Evolutionary conservation across 1,140 invertebrate genomes (phyloP).

Genomic region (Drosophila carrolli): DNA sequence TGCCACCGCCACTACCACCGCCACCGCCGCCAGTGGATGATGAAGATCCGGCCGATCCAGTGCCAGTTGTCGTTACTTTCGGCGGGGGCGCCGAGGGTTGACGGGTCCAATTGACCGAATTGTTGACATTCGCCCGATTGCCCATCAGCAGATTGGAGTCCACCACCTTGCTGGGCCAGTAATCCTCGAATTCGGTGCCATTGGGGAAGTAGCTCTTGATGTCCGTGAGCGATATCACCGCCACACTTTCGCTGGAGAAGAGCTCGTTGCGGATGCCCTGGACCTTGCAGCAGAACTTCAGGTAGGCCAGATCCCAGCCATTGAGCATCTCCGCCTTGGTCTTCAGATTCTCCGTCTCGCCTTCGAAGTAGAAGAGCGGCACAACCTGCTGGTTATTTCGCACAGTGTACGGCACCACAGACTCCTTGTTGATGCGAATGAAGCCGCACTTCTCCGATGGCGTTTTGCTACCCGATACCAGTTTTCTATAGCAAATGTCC

Average conservation of each 20-base stretch:
- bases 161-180: constrained; percentile 94
- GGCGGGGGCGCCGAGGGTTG: constrained; percentile 86
- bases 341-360: constrained; percentile 95
- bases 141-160: constrained; percentile 89
- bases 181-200: constrained; percentile 94
- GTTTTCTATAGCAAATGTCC: constrained; percentile 94
- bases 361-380: constrained; percentile 97
- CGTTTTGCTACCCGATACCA: constrained; percentile 88
- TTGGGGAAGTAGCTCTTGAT: constrained; percentile 96
- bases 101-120: constrained; percentile 87
- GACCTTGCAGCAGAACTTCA: constrained; percentile 97
- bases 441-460: constrained; percentile 95
- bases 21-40: constrained; percentile 34
- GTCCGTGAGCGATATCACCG: constrained; percentile 94
- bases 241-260: constrained; percentile 94
- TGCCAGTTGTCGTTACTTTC: constrained; percentile 40
- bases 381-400: constrained; percentile 94
- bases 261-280: constrained; percentile 96
- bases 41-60: neutral
- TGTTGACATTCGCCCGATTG: constrained; percentile 86
- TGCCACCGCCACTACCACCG: too few relatives aligned
- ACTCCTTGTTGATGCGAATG: constrained; percentile 96
- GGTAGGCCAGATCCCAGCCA: constrained; percentile 95
- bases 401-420: constrained; percentile 96
- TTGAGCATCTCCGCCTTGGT: constrained; percentile 93